A percentile compares a stretch with the other conserved stretches of the same genome.
Evolutionary conservation across 2,888 invertebrate genomes (phyloP).

Genomic region (Cataglyphis altisquamis): DNA sequence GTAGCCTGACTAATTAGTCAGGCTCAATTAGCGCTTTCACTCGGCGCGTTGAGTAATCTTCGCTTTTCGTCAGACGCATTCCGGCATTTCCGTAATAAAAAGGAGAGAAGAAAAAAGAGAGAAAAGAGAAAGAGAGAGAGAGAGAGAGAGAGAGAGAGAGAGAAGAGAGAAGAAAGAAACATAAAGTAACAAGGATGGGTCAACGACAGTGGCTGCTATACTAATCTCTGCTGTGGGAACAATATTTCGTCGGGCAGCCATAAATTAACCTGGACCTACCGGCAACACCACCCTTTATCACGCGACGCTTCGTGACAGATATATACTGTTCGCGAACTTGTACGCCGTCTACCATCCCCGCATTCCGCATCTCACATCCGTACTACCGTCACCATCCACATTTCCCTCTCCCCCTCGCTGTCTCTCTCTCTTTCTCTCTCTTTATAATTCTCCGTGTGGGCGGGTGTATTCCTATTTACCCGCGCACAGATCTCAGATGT

Average conservation of each 20-base stretch:
- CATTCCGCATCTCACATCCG: slow-evolving; percentile 23
- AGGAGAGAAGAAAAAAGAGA: not conserved
- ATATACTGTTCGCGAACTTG: slow-evolving; percentile 75
- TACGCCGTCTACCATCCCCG: slow-evolving; percentile 58
- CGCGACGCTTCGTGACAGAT: slow-evolving; percentile 75
- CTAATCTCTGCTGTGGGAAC: slow-evolving; percentile 79
- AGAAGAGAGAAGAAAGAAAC: slow-evolving; percentile 32
- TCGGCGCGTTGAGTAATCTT: slow-evolving; percentile 39
- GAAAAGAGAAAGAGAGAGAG: slow-evolving; percentile 2
- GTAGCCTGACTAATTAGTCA: slow-evolving; percentile 43
- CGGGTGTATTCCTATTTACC: slow-evolving; percentile 35
- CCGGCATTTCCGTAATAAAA: not conserved
- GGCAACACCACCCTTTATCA: slow-evolving; percentile 76
- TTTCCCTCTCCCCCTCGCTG: not conserved
- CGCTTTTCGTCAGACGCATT: slow-evolving; percentile 30
- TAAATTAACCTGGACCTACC: slow-evolving; percentile 76
- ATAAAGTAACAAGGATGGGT: slow-evolving; percentile 53
- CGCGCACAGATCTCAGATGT: slow-evolving; percentile 42
- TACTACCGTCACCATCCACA: not conserved
- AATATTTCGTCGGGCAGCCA: slow-evolving; percentile 78
- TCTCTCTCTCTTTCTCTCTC: not conserved
- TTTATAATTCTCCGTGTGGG: not conserved
- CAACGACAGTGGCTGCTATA: slow-evolving; percentile 67
- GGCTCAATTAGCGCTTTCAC: slow-evolving; percentile 56
- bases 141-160: too few relatives aligned